Conservation (phyloP, 2,888 invertebrate genomes). For the Mimumesa dahlbomi region DNA sequence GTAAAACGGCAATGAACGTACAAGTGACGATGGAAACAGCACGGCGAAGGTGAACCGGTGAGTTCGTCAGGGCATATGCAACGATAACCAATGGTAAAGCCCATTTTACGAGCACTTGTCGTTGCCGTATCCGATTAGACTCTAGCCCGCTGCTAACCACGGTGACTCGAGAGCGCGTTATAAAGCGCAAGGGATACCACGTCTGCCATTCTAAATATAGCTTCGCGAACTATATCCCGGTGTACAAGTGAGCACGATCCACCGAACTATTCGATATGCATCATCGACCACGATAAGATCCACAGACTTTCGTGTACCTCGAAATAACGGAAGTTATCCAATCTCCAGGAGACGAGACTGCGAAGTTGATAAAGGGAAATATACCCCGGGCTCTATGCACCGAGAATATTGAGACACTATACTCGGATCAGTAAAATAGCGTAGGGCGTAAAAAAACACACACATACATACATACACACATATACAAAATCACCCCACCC, state of each 20-base stretch:
- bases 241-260: slow-evolving; percentile 4
- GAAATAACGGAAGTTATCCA: slow-evolving; percentile 66
- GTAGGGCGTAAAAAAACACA: neutral
- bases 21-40: slow-evolving; percentile 36
- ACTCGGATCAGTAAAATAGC: slow-evolving; percentile 15
- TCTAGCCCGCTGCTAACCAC: neutral
- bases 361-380: slow-evolving; percentile 59
- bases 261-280: slow-evolving; percentile 56
- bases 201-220: neutral
- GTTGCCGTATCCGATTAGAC: neutral
- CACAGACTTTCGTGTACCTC: slow-evolving; percentile 47
- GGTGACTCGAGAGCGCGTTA: neutral
- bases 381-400: slow-evolving; percentile 23
- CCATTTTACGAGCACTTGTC: neutral
- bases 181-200: neutral
- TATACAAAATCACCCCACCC: no score
- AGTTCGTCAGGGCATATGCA: neutral
- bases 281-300: slow-evolving; percentile 58
- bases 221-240: slow-evolving; percentile 1
- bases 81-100: slow-evolving; percentile 19
- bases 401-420: slow-evolving; percentile 38
- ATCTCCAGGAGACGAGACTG: slow-evolving; percentile 55
- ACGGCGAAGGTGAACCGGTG: neutral
- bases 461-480: no score
- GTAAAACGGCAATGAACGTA: slow-evolving; percentile 42